phyloP scores from a whole-genome alignment of 2,797 vertebrate genomes.

The Tamandua tetradactyla region DNA sequence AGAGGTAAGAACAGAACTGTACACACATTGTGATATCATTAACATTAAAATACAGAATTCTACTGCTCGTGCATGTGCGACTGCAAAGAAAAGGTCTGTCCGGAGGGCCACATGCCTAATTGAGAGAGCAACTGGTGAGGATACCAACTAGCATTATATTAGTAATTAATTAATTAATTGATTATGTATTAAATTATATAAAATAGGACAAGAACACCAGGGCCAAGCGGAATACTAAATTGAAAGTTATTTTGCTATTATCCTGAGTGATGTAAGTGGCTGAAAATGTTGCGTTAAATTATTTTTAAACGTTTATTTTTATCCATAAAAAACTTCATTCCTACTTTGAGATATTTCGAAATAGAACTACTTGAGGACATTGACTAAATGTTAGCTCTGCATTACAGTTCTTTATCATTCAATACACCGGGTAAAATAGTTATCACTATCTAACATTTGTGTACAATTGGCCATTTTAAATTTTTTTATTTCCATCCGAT shows the following conservation, averaged over 20 bases:
- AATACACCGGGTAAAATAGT: background rate
- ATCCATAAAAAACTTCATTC: background rate
- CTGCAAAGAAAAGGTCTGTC: background rate
- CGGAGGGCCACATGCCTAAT: background rate
- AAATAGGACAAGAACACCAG: background rate
- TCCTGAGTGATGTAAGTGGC: background rate
- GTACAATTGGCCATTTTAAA: background rate
- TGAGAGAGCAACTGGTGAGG: background rate
- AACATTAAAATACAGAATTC: background rate
- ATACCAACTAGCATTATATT: background rate
- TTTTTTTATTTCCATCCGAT: background rate
- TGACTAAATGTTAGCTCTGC: background rate
- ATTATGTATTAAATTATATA: background rate
- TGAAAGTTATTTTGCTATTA: background rate
- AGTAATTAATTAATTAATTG: background rate
- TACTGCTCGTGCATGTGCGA: background rate
- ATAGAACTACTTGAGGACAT: background rate
- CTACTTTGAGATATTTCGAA: background rate
- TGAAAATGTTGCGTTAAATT: background rate
- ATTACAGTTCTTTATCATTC: background rate
- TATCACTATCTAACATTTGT: background rate
- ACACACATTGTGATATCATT: background rate
- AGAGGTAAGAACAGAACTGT: background rate
- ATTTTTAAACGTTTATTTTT: slow-evolving; percentile 17
- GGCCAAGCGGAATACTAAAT: background rate